These are phyloP conservation scores for Phylloscopus collybita DNA, from an alignment of 2,797 vertebrate species.

Conservation along the genomic window DNA sequence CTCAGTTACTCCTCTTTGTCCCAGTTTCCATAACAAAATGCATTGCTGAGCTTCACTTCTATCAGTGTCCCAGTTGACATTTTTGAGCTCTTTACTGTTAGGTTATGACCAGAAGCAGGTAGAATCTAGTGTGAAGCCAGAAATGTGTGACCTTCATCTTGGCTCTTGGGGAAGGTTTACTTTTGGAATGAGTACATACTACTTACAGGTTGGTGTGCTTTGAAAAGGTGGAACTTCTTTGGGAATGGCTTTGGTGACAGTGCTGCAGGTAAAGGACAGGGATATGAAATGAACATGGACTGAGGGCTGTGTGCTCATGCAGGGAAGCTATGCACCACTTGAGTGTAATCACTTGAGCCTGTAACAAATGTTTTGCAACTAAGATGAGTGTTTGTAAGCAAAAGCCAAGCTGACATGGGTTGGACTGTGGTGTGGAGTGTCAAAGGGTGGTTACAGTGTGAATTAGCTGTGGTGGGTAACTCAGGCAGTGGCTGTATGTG, in stretches of 20 bases:
- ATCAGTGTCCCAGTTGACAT: not conserved
- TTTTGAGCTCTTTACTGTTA: not conserved
- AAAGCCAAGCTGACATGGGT: not conserved
- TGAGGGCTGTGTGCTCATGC: not conserved
- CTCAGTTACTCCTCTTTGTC: not conserved
- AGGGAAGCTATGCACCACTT: accelerated
- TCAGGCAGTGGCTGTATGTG: not conserved
- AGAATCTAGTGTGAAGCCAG: not conserved
- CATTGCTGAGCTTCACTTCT: not conserved
- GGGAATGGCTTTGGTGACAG: not conserved
- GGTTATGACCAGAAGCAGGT: not conserved
- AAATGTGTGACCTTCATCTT: not conserved
- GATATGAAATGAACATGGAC: not conserved
- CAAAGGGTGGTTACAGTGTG: not conserved
- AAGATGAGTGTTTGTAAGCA: not conserved
- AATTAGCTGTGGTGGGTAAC: not conserved
- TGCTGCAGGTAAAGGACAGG: not conserved
- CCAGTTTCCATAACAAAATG: not conserved
- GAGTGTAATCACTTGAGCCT: not conserved
- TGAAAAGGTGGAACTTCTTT: not conserved
- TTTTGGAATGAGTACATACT: not conserved
- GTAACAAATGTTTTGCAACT: not conserved
- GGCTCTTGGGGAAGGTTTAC: not conserved
- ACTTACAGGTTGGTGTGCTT: not conserved
- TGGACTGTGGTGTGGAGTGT: not conserved